These are phyloP conservation scores for Scaeva pyrastri DNA, from an alignment of 2,888 invertebrate genomes.

Conservation along the genomic window DNA sequence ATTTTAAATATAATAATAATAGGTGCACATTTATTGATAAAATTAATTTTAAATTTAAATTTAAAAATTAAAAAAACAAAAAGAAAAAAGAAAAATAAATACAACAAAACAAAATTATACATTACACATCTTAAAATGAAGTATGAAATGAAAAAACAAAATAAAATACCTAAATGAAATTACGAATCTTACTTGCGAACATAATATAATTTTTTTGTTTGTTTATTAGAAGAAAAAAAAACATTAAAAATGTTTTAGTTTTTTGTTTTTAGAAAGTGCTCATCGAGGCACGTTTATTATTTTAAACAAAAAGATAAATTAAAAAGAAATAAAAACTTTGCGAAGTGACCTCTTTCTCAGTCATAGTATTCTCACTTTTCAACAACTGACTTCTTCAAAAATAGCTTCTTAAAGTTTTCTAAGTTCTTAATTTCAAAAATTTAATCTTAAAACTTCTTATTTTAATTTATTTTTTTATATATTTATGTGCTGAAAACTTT, in stretches of 20 bases:
- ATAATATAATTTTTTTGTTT: slow-evolving; percentile 17
- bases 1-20: slow-evolving; percentile 69
- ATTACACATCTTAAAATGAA: slow-evolving; percentile 30
- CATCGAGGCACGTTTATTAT: slow-evolving; percentile 10
- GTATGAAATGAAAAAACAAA: slow-evolving; percentile 29
- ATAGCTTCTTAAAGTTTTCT: slow-evolving; percentile 5
- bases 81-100: too few relatives aligned
- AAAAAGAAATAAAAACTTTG: background rate
- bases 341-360: slow-evolving; percentile 46
- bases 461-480: background rate
- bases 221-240: slow-evolving; percentile 12
- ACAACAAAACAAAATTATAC: slow-evolving; percentile 41
- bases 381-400: slow-evolving; percentile 16
- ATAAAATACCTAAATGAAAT: slow-evolving; percentile 46
- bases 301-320: background rate
- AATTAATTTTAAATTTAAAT: slow-evolving; percentile 55
- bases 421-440: background rate
- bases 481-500: too few relatives aligned
- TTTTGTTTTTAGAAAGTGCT: slow-evolving; percentile 9
- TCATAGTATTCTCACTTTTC: slow-evolving; percentile 25
- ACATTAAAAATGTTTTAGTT: slow-evolving; percentile 8
- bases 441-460: background rate
- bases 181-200: slow-evolving; percentile 41
- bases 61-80: slow-evolving; percentile 50
- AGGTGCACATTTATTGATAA: slow-evolving; percentile 76